Evolutionary conservation across 2,113 vertebrate genomes (phyloP).

Genomic region (Chaetops frenatus): DNA sequence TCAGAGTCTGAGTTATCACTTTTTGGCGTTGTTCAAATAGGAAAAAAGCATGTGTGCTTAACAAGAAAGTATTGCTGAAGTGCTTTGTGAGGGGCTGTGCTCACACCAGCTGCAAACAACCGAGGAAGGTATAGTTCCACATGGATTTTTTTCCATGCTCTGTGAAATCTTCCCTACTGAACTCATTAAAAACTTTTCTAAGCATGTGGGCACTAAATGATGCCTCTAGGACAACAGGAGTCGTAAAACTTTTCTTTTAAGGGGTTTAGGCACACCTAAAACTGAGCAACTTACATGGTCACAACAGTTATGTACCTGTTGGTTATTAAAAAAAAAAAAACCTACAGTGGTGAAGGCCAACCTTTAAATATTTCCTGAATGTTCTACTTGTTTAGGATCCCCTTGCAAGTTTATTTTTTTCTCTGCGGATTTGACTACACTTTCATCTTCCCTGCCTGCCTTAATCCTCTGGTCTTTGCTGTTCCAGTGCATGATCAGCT

Average conservation of each 20-base stretch:
- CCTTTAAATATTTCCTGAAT: constrained; percentile 42
- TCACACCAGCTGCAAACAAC: neutral
- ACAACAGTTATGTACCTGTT: neutral
- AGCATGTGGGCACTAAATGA: neutral
- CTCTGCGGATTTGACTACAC: constrained; percentile 48
- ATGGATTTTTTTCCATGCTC: neutral
- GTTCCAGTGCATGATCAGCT: constrained; percentile 61
- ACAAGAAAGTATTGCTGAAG: constrained; percentile 37
- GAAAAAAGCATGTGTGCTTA: constrained; percentile 9
- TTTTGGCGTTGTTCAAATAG: constrained; percentile 65
- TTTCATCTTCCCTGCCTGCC: constrained; percentile 68
- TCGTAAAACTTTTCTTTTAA: neutral
- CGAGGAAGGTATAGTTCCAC: neutral
- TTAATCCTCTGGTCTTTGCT: constrained; percentile 70
- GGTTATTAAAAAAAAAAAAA: neutral
- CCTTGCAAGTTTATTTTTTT: constrained; percentile 27
- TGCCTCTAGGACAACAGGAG: neutral
- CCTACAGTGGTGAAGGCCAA: neutral
- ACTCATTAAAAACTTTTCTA: constrained; percentile 51
- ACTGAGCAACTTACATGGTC: neutral
- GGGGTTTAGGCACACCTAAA: neutral
- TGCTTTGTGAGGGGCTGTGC: constrained; percentile 3
- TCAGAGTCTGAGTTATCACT: constrained; percentile 70
- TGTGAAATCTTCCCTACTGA: constrained; percentile 44
- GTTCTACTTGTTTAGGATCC: constrained; percentile 61